Conservation (phyloP, 64 coral and sea anemone genomes). For the Pocillopora verrucosa region DNA sequence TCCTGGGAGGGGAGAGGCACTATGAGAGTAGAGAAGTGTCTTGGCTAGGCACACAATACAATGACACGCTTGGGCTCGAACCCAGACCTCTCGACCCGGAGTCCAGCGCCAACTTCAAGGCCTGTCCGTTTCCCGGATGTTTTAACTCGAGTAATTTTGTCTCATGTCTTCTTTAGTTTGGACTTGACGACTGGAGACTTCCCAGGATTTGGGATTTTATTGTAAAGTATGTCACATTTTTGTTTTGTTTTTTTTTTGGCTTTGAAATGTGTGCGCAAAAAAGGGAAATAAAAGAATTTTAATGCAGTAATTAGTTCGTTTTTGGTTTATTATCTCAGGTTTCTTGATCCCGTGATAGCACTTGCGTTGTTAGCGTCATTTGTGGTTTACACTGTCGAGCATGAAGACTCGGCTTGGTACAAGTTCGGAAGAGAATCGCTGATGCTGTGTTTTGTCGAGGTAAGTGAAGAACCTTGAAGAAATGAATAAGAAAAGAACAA, state of each 20-base stretch:
- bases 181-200: conserved; percentile 76
- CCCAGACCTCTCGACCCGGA: too few relatives aligned
- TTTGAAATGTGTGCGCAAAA: too few relatives aligned
- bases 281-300: too few relatives aligned
- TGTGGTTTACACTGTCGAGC: conserved; percentile 41
- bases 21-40: too few relatives aligned
- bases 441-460: conserved; percentile 70
- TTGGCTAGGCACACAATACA: too few relatives aligned
- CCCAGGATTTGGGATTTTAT: conserved; percentile 72
- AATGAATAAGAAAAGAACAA: neutral
- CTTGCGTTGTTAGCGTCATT: conserved; percentile 50
- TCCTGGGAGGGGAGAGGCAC: too few relatives aligned
- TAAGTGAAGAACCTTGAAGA: neutral
- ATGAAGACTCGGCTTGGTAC: conserved; percentile 54
- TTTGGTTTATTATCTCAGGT: conserved; percentile 12
- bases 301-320: neutral
- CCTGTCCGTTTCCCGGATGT: too few relatives aligned
- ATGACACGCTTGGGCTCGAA: too few relatives aligned
- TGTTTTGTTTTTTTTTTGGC: too few relatives aligned
- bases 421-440: conserved; percentile 56
- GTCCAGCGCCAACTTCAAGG: too few relatives aligned
- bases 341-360: conserved; percentile 62
- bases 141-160: neutral
- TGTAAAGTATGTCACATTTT: conserved; percentile 55
- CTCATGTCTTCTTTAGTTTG: conserved; percentile 52